Evolutionary conservation across 2,797 vertebrate species (phyloP).

Genomic region (Taenioides sp.): DNA sequence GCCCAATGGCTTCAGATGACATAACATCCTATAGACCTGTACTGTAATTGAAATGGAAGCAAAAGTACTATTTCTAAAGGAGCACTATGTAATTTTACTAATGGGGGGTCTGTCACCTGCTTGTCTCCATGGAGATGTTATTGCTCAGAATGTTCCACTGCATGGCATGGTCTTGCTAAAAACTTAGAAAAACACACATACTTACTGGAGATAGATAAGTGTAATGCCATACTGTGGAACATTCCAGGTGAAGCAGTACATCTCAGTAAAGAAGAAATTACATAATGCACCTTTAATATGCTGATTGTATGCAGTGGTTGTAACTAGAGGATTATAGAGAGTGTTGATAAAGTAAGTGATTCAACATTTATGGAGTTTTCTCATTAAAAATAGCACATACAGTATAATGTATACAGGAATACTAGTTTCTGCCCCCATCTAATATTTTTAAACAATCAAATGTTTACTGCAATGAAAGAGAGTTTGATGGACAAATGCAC

Average conservation of each 20-base stretch:
- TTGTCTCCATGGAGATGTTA: neutral
- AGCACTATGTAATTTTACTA: neutral
- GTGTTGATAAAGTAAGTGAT: too few species aligned
- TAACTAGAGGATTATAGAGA: too few species aligned
- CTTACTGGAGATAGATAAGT: neutral
- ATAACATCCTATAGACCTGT: neutral
- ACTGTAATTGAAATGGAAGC: neutral
- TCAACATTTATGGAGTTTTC: too few species aligned
- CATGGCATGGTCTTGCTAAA: neutral
- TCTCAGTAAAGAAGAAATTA: neutral
- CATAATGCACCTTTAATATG: too few species aligned
- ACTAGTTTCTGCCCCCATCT: neutral
- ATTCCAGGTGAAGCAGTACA: neutral
- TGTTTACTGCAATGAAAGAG: neutral
- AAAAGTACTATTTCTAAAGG: neutral
- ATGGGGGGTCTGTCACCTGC: too few species aligned
- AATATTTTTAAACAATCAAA: neutral
- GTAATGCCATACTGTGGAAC: neutral
- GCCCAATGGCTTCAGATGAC: neutral
- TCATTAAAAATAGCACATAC: too few species aligned
- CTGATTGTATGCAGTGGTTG: too few species aligned
- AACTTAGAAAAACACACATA: neutral
- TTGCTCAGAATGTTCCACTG: neutral
- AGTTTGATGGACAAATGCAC: constrained; percentile 39
- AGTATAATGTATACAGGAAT: constrained; percentile 15